Evolutionary conservation across 2,797 vertebrate species (phyloP), one percentile per base, ranked within the genome.

Genomic region (Gila robusta): DNA sequence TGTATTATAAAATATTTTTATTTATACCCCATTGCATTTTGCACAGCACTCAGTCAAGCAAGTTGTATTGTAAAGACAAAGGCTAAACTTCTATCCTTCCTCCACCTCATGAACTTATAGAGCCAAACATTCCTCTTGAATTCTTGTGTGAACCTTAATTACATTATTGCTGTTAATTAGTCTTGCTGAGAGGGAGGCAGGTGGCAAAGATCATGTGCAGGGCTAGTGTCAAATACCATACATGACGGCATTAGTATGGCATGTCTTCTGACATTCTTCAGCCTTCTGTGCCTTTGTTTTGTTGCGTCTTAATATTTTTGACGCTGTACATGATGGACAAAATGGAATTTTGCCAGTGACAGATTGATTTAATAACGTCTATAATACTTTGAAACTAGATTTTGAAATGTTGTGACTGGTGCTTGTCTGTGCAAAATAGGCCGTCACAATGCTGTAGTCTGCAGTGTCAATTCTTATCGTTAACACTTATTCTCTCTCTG

Each of bases 51-150:
- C 12, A 54, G 89, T 90, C 81, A 79, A n/a, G 79, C 90, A 56
- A 66, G 90, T 92, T 91, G 54, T 79, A 69, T 81, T 85, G 82
- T 64, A 67, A 66, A 71, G 4, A 54, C 44, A 64, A 82, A 59
- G 32, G 79, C 88, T 88, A 47, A 86, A 66, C 8, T 49, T 32
- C 14, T 72, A 10, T 67, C 21, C 17, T 28, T 67, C 12, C 66
- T 47, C 37, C 6, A 77, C 47, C 52, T 41, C 39, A 54, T 49
- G 76, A 35, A 35, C n/a, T 6, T 73, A 35, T 41, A 54, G 35
- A 67, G 77, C 26, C 47, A 54, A 69, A 69, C 39, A 86, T 88
- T 79, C 74, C 59, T 35, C 23, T 62, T n/a, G 59, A 66, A 79
- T 54, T 86, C 41, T 35, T 16, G 39, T 76, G 56, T 81, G 77